Base-by-base conservation (phyloP, 2,113 vertebrate genomes). In the Labrus mixtus region DNA sequence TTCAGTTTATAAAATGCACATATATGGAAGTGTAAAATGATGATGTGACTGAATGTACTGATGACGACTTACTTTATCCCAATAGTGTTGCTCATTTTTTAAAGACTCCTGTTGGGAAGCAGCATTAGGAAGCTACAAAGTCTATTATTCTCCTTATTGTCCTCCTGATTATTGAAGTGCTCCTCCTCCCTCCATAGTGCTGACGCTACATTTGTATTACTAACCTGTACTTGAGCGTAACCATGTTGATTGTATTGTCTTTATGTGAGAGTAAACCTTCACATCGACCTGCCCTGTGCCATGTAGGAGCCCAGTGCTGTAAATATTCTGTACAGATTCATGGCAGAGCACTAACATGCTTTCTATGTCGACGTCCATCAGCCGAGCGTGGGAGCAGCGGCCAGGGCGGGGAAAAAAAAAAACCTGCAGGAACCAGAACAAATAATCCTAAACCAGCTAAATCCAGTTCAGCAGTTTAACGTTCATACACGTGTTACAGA, bases 191-290 rank as follows among this genome's bases (percentile, higher is more conserved):
- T 76, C 81, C 90, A 90, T 91, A 76, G 87, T 90, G 79, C 87
- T 95, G 94, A 93, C 95, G 25, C 95, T 95, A 79, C 87, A 88
- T 92, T 89, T 90, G 87, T 92, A 94, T 95, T 95, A 95, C 95
- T 93, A 88, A 95, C 95, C 96, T 96, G 95, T 96, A 95, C 95
- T 96, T 96, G 95, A 94, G 95, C 95, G 95, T 97, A 96, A 95
- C 96, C 96, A 96, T 96, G 96, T 97, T 95, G 95, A 95, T 96
- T 96, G 96, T 98, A 97, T 96, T 92, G 96, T 99, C 95, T 96
- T 91, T 95, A 95, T 96, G 97, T 98, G 96, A 94, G 84, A 90
- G 90, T 94, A 89, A 95, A 95, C 96, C 94, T 95, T 95, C 95
- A 95, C 95, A 79, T 91, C 70, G 23, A 84, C 79, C 87, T 94